Conservation (phyloP, 2,113 vertebrate genomes). For the Rhabdomys dilectus region DNA sequence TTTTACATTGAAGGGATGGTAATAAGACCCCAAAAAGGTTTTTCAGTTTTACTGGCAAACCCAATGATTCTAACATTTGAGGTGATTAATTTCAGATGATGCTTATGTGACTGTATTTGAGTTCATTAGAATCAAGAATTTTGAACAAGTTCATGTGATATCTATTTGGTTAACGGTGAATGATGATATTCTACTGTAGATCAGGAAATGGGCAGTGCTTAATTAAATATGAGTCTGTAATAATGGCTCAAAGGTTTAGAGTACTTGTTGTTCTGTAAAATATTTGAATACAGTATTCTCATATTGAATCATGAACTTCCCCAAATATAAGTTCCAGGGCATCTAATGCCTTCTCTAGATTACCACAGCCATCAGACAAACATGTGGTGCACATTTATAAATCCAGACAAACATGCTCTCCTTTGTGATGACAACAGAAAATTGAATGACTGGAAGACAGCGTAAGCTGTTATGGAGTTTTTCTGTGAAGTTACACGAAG, state of each 20-base stretch:
- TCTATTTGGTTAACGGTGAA: not conserved
- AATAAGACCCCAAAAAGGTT: not conserved
- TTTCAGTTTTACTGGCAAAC: not conserved
- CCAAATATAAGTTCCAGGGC: not conserved
- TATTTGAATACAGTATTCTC: no score
- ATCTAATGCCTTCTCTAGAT: not conserved
- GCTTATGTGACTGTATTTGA: not conserved
- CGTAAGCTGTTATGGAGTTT: not conserved
- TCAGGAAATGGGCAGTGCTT: not conserved
- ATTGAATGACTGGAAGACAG: not conserved
- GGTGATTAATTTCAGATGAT: not conserved
- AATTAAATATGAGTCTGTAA: not conserved
- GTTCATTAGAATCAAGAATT: not conserved
- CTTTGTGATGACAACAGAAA: not conserved
- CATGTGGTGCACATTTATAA: not conserved
- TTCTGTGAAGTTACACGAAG: accelerated
- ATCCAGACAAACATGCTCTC: not conserved
- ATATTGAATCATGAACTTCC: accelerated
- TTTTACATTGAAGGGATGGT: not conserved
- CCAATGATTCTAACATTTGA: not conserved
- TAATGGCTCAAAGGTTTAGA: not conserved
- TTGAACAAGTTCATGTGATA: not conserved
- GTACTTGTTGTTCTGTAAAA: not conserved
- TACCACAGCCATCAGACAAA: no score
- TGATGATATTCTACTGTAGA: not conserved